Conservation (phyloP, 2,888 invertebrate genomes). For the Tillus elongatus region DNA sequence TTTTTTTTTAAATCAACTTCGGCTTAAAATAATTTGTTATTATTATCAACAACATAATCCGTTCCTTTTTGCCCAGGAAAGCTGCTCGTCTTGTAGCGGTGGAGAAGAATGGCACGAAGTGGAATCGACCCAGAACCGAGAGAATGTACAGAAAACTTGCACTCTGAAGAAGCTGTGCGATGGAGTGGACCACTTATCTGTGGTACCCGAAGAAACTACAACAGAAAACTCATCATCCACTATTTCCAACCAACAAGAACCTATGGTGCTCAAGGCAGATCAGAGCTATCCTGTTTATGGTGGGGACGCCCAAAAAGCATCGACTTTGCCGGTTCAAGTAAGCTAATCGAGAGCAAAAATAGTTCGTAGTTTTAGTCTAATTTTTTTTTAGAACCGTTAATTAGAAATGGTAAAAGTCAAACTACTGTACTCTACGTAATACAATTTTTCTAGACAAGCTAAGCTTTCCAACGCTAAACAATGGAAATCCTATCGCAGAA, state of each 20-base stretch:
- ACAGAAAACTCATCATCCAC: conserved; percentile 39
- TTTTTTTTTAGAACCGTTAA: no score
- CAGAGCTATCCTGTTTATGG: conserved; percentile 38
- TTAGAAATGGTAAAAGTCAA: no score
- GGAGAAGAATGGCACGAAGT: conserved; percentile 38
- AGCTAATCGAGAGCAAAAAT: no score
- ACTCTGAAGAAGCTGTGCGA: conserved; percentile 45
- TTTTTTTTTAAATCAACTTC: no score
- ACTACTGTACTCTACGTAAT: no score
- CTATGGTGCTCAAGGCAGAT: conserved; percentile 35
- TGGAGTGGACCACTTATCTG: conserved; percentile 65
- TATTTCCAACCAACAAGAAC: conserved; percentile 27
- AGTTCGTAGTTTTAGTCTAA: no score
- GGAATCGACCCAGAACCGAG: conserved; percentile 40
- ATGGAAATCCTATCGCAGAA: no score
- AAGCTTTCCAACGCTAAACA: no score
- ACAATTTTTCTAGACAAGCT: no score
- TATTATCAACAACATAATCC: no score
- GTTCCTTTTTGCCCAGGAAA: conserved; percentile 31
- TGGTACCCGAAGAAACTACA: conserved; percentile 64
- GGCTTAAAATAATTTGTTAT: no score
- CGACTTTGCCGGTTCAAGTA: no score
- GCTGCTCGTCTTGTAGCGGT: conserved; percentile 34
- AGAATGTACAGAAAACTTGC: conserved; percentile 39
- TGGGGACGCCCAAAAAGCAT: conserved; percentile 23